A percentile compares a stretch with the other conserved stretches of the same genome.
phyloP scores from a whole-genome alignment of 2,113 vertebrate species.

The Channa argus region DNA sequence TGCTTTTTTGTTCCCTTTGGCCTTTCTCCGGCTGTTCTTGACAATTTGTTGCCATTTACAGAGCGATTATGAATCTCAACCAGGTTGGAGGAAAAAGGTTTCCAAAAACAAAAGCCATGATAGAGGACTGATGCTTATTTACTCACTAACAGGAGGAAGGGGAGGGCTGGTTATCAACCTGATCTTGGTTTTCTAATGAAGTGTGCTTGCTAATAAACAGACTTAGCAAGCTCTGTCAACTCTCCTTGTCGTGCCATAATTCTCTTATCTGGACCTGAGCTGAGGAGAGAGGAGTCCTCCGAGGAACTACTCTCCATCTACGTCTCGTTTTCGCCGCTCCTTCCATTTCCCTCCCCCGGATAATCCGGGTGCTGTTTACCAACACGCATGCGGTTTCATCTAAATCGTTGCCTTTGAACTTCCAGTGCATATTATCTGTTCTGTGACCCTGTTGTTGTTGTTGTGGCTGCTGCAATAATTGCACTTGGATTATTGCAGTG shows the following conservation, averaged over 20 bases:
- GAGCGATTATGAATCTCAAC: slow-evolving; percentile 89
- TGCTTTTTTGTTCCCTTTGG: slow-evolving; percentile 79
- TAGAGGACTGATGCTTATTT: slow-evolving; percentile 85
- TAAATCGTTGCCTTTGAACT: slow-evolving; percentile 76
- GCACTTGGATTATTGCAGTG: slow-evolving; percentile 71
- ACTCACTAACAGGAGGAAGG: slow-evolving; percentile 56
- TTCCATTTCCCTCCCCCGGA: slow-evolving; percentile 63
- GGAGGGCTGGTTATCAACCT: slow-evolving; percentile 78
- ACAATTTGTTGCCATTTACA: slow-evolving; percentile 89
- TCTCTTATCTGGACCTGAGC: slow-evolving; percentile 89
- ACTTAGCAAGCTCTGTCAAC: slow-evolving; percentile 84
- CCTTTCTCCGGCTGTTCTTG: slow-evolving; percentile 79
- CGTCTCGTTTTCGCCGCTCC: slow-evolving; percentile 68
- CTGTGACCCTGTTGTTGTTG: slow-evolving; percentile 65
- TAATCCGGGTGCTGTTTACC: slow-evolving; percentile 86
- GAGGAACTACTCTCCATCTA: slow-evolving; percentile 82
- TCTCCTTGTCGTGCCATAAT: slow-evolving; percentile 82
- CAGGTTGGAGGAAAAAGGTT: slow-evolving; percentile 68
- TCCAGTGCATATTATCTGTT: slow-evolving; percentile 64
- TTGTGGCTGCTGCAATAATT: slow-evolving; percentile 75
- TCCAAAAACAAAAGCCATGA: slow-evolving; percentile 67
- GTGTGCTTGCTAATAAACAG: slow-evolving; percentile 90
- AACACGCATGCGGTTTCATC: slow-evolving; percentile 50
- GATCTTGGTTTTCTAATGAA: slow-evolving; percentile 89
- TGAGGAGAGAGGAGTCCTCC: slow-evolving; percentile 77